Evolutionary conservation across 2,888 invertebrate species (phyloP), one percentile per base, ranked within the genome.

Genomic region (Oscheius sp.): DNA sequence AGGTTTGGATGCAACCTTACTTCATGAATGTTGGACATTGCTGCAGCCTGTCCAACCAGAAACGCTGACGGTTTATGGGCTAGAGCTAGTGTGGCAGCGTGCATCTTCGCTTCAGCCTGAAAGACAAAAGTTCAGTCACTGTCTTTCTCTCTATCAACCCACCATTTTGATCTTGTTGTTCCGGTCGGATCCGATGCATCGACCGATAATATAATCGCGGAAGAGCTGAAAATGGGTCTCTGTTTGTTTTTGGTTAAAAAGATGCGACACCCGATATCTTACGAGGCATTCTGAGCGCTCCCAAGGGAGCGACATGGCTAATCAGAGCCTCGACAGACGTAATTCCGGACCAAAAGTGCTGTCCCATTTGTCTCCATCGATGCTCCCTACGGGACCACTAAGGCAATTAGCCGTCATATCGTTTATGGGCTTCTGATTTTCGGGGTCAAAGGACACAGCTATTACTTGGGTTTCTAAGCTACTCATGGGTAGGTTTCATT

Each of bases 41-140:
- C 75, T 10, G 77, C 74, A 11, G 78, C 81, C 57, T 81, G 81
- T 75, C 78, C 81, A 29, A 79, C 76, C 29, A 81, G 68, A 57
- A 81, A 81, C 13, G 74, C 76, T 2, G 81, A 81, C 51, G 81
- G 81, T 62, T 78, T 79, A 59, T 81, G 75, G 1, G 81, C 81
- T 48, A 81, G 70, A n/a, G 76, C 76, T 4, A 79, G 76, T 0
- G 81, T 81, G 21, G 78, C 79, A n/a, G 78, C 79, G 37, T 81
- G 78, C 71, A 79, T 76, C 62, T 79, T 79, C 21, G 76, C 76
- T 48, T 81, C 81, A 35, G 72, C 72, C 72, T 72, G 62, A 51
- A 72, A 70, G n/a, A 21, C 21, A 21, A 21, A 21, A 21, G 21
- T 21, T 21, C 21, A 21, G 21, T 21, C 21, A 21, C 21, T 21